Base-by-base conservation (phyloP, 2,797 vertebrate species). In the Pseudomugil gertrudae region DNA sequence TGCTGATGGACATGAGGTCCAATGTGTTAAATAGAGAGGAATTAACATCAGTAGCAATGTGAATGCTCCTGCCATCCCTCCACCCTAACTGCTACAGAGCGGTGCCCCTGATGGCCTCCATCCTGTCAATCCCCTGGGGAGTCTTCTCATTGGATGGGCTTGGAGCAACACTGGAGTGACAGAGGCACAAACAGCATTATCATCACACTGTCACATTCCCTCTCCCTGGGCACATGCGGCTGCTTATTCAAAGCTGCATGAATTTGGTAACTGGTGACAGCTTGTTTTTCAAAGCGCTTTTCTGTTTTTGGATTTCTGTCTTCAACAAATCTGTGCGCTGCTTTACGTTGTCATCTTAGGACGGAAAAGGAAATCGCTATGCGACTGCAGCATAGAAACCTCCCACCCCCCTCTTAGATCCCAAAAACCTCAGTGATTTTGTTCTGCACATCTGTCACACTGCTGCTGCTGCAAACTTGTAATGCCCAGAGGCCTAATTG, bases 111-210 rank as follows among this genome's bases (percentile, higher is more conserved):
- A 67, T 72, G 78, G 81, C 73, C 73, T 74, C 64, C 74, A 55
- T 66, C 69, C 85, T 83, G 88, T 87, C 88, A 85, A 38, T 88
- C 84, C 87, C 83, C 66, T 5, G 9, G 60, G 80, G 77, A 57
- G 80, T 73, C 84, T 65, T 86, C 69, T 78, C 63, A 66, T 53
- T 83, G 85, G 70, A 87, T 54, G 63, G 72, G 82, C 77, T 87
- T 72, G 77, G 74, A 85, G 83, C 65, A 17, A 36, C 10, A 21
- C 74, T 38, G 76, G 64, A 83, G 68, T 84, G 89, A 91, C 85
- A 83, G 82, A 81, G 78, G 74, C 87, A 88, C 83, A 89, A 92
- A 92, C 74, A 58, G 81, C 71, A 87, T 91, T 89, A 90, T 85
- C 78, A 81, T 76, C 81, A 84, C 74, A 69, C 85, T 87, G 86